Base-by-base conservation (phyloP, 2,888 invertebrate species). In the Epirrhoe alternata region DNA sequence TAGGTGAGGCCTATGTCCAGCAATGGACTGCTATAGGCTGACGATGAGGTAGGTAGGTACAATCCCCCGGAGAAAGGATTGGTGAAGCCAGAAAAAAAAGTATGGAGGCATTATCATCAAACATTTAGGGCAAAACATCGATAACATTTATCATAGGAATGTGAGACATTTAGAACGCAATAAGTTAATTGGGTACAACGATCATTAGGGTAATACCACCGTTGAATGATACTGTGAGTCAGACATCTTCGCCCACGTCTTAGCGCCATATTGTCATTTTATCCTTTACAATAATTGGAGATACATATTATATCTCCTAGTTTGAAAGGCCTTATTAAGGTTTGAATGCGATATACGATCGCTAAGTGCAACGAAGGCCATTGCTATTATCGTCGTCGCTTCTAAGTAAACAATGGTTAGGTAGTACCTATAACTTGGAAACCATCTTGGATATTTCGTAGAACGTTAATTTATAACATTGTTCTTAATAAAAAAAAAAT, bases 201-300 rank as follows among this genome's bases (percentile, higher is more conserved):
- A 71, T 73, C 74, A 78, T 74, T 73, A 69, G 66, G 66, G 69
- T 66, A 68, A 74, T 78, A 75, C 74, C 75, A 78, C 77, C 51
- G 49, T 49, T 64, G 57, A 64, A 57, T 53, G 16, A 55, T 77
- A 77, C 45, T 75, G 76, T 74, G 78, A 77, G 61, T 84, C 83
- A 83, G 72, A 71, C 59, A 77, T 78, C 71, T 76, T 74, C 82
- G 79, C 86, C 85, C 82, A 86, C 85, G 74, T 71, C 71, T 75
- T 66, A 63, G 68, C 73, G 68, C 71, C 67, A 53, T 52, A 51
- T 47, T 50, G 54, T 58, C 57, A 61, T 47, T n/a, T 61, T 49
- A 33, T 33, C 55, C n/a, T n/a, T n/a, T 16, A 50, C 24, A 38
- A 55, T 30, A 14, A 14, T 8, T 42, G 8, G 4, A n/a, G n/a